These are phyloP conservation scores for Montipora capitata DNA, from an alignment of 92 coral and sea anemone genomes.

Conservation along the genomic window DNA sequence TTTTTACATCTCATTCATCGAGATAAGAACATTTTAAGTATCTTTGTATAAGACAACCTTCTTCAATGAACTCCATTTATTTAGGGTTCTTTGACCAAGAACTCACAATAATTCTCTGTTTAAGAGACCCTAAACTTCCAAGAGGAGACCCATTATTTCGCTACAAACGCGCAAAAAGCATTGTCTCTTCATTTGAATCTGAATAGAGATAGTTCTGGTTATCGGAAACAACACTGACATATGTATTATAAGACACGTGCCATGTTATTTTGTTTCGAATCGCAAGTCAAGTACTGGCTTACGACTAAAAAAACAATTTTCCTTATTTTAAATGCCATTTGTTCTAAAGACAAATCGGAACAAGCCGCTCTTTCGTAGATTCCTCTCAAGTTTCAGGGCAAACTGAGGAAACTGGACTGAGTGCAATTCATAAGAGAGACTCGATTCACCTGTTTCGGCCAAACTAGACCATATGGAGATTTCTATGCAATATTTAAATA, in stretches of 20 bases:
- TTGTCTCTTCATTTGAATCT: constrained; percentile 79
- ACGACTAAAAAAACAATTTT: constrained; percentile 54
- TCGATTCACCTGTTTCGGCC: constrained; percentile 58
- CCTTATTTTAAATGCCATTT: constrained; percentile 49
- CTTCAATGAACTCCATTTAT: constrained; percentile 28
- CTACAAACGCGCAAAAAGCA: constrained; percentile 75
- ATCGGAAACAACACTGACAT: constrained; percentile 76
- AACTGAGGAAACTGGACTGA: not conserved
- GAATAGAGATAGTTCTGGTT: constrained; percentile 69
- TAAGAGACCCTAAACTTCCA: constrained; percentile 57
- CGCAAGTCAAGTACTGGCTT: constrained; percentile 67
- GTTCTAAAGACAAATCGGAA: constrained; percentile 60
- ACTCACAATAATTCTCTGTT: constrained; percentile 35
- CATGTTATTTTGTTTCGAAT: constrained; percentile 53
- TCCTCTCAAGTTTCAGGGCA: not conserved
- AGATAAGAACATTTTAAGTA: constrained; percentile 57
- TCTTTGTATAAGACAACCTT: constrained; percentile 24
- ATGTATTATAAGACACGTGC: constrained; percentile 74
- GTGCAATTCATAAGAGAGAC: not conserved
- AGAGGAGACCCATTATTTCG: constrained; percentile 66
- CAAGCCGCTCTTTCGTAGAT: constrained; percentile 30
- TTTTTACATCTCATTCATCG: constrained; percentile 24
- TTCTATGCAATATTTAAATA: constrained; percentile 81
- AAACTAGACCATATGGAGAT: constrained; percentile 77
- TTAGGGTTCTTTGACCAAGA: constrained; percentile 17